phyloP scores from a whole-genome alignment of 2,888 invertebrate species.

The Ophion costatus region DNA sequence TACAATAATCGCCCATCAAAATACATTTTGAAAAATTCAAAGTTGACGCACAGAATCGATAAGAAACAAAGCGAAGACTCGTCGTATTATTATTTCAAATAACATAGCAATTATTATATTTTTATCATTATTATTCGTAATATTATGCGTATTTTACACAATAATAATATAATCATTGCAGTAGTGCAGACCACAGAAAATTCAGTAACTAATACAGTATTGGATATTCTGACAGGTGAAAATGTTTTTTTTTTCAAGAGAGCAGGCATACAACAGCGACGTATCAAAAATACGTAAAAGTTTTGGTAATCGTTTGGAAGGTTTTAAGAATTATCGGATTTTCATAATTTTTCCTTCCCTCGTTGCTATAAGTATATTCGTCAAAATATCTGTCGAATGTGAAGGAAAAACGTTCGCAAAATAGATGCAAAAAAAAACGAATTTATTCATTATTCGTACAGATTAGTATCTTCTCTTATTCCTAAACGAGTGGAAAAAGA shows the following conservation, averaged over 20 bases:
- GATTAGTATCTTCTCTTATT: no score
- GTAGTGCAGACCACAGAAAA: background rate
- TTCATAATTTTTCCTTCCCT: background rate
- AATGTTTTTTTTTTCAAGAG: background rate
- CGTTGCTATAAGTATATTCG: background rate
- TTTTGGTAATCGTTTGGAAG: background rate
- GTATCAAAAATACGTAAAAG: background rate
- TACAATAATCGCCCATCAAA: no score
- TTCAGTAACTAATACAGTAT: background rate
- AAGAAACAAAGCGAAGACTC: constrained; percentile 74
- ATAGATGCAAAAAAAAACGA: background rate
- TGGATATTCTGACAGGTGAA: no score
- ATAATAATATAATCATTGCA: background rate
- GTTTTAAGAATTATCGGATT: background rate
- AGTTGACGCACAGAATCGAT: constrained; percentile 24
- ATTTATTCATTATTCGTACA: no score
- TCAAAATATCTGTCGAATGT: background rate
- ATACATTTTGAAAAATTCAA: no score
- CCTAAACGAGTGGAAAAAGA: background rate
- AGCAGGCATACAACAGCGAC: background rate
- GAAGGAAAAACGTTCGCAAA: background rate
- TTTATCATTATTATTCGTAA: background rate
- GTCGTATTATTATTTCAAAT: constrained; percentile 35
- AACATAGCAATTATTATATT: background rate
- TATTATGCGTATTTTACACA: background rate